Conservation (phyloP, 1,140 invertebrate genomes). For the Holotrichia oblita region DNA sequence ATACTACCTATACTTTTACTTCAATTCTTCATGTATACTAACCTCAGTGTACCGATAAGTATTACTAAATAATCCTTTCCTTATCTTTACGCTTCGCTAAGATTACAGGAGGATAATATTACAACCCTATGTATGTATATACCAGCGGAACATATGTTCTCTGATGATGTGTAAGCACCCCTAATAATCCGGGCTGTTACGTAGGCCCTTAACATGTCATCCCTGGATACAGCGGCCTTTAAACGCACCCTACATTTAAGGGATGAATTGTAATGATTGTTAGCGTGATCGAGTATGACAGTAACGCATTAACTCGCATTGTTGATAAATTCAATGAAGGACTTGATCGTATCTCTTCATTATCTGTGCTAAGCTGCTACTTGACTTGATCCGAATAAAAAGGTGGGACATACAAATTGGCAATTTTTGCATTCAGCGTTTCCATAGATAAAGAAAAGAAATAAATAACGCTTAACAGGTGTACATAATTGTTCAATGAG, state of each 20-base stretch:
- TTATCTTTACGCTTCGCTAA: conserved; percentile 20
- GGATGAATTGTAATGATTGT: conserved; percentile 48
- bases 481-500: too few relatives aligned
- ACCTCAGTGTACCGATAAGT: background rate
- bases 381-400: background rate
- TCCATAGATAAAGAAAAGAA: too few relatives aligned
- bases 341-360: conserved; percentile 23
- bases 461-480: too few relatives aligned
- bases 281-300: conserved; percentile 55
- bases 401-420: background rate
- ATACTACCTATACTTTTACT: too few relatives aligned
- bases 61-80: background rate
- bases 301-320: conserved; percentile 55
- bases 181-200: conserved; percentile 42
- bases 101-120: conserved; percentile 19
- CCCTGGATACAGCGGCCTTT: conserved; percentile 23
- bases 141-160: conserved; percentile 17
- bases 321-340: conserved; percentile 43
- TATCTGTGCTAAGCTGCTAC: conserved; percentile 16
- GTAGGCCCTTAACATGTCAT: conserved; percentile 38
- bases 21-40: too few relatives aligned
- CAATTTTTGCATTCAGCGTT: background rate
- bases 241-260: conserved; percentile 40
- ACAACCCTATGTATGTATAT: conserved; percentile 22
- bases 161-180: conserved; percentile 30